Conservation (phyloP, 2,113 vertebrate species). For the Hemichromis elongatus region DNA sequence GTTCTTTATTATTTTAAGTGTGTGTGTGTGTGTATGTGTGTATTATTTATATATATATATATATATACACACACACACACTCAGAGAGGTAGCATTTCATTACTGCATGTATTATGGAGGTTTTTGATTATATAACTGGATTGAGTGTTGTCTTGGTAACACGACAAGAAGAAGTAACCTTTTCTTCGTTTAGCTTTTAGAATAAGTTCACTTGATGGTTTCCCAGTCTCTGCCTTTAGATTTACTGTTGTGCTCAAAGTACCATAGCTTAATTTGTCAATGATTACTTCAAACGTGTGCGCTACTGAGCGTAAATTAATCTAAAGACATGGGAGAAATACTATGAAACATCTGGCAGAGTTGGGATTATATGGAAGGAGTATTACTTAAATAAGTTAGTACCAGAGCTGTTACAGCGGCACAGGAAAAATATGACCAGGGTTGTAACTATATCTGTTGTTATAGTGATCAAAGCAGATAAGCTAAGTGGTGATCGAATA, state of each 20-base stretch:
- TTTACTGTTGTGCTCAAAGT: background rate
- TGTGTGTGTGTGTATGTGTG: too few relatives aligned
- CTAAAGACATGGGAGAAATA: background rate
- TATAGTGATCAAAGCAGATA: background rate
- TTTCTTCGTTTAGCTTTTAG: background rate
- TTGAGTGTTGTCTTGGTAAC: background rate
- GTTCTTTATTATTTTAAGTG: too few relatives aligned
- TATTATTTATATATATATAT: too few relatives aligned
- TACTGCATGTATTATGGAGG: background rate
- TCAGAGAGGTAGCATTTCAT: background rate
- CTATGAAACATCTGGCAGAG: background rate
- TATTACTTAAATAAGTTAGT: background rate
- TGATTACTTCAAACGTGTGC: background rate
- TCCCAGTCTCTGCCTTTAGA: background rate
- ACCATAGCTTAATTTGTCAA: background rate
- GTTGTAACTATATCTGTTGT: background rate
- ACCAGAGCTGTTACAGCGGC: background rate
- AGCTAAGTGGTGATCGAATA: background rate
- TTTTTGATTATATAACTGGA: background rate
- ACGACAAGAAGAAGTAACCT: background rate
- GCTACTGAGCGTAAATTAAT: background rate
- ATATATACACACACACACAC: too few relatives aligned
- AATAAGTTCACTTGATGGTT: background rate
- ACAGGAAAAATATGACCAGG: background rate
- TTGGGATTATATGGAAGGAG: background rate